Conservation (phyloP, 2,113 vertebrate genomes). For the Bettongia penicillata region DNA sequence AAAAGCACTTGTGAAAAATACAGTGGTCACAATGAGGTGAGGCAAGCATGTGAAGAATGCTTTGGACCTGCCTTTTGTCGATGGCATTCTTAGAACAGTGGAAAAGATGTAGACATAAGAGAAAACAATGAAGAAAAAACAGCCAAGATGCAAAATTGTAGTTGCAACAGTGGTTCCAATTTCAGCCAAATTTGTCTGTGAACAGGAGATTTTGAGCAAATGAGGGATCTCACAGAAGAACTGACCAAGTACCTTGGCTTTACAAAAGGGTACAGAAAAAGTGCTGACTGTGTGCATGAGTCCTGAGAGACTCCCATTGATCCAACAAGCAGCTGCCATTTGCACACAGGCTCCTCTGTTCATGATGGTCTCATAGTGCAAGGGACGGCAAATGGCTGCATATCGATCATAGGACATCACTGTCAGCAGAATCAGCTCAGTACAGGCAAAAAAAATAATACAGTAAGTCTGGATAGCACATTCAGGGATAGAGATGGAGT, state of each 20-base stretch:
- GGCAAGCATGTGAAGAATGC: constrained; percentile 65
- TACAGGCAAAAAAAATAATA: too few species aligned
- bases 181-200: constrained; percentile 44
- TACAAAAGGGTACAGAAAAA: constrained; percentile 62
- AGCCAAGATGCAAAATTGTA: constrained; percentile 17
- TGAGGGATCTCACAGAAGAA: constrained; percentile 72
- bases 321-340: constrained; percentile 33
- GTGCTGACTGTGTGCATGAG: constrained; percentile 51
- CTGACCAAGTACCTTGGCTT: constrained; percentile 45
- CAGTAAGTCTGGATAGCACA: too few species aligned
- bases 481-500: too few species aligned
- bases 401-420: too few species aligned
- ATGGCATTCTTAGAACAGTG: constrained; percentile 54
- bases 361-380: constrained; percentile 61
- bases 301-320: constrained; percentile 22
- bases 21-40: constrained; percentile 59
- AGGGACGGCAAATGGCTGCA: constrained; percentile 55
- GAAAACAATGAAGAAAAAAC: constrained; percentile 49
- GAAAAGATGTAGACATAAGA: constrained; percentile 61
- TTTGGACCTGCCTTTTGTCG: neutral
- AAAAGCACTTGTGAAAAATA: constrained; percentile 56
- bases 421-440: too few species aligned
- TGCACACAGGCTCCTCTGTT: constrained; percentile 13
- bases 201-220: constrained; percentile 57
- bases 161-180: constrained; percentile 11